These are phyloP conservation scores for Pelobates fuscus DNA, from an alignment of 2,113 vertebrate species.

Conservation along the genomic window DNA sequence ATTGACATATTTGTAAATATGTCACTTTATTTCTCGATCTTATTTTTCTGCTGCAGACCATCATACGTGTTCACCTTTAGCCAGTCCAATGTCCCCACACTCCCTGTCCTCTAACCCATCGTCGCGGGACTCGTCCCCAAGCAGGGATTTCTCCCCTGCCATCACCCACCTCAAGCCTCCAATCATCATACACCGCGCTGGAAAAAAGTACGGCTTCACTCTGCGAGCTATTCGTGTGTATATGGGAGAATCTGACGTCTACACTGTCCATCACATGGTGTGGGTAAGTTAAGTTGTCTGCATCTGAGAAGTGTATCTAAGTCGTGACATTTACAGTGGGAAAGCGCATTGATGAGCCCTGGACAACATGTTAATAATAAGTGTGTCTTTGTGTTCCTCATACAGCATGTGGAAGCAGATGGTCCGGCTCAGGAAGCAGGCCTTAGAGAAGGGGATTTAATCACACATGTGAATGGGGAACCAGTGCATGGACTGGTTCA, in stretches of 20 bases:
- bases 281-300: conserved; percentile 94
- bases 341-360: too few species aligned
- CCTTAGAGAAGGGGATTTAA: conserved; percentile 90
- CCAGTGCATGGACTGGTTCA: conserved; percentile 92
- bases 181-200: conserved; percentile 88
- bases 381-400: conserved; percentile 47
- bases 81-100: conserved; percentile 96
- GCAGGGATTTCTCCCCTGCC: conserved; percentile 88
- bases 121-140: conserved; percentile 95
- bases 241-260: conserved; percentile 95
- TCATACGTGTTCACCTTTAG: conserved; percentile 88
- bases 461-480: conserved; percentile 97
- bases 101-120: conserved; percentile 96
- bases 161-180: conserved; percentile 79
- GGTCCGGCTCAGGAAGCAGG: conserved; percentile 90
- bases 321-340: too few species aligned
- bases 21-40: conserved; percentile 59
- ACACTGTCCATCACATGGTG: conserved; percentile 96
- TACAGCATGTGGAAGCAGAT: conserved; percentile 87
- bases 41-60: conserved; percentile 72
- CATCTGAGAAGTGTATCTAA: not conserved
- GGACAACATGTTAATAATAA: too few species aligned
- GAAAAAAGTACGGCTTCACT: conserved; percentile 98
- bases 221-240: conserved; percentile 94
- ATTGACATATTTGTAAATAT: too few species aligned